These are phyloP conservation scores for Alethe diademata DNA, from an alignment of 2,113 vertebrate species.

Conservation along the genomic window DNA sequence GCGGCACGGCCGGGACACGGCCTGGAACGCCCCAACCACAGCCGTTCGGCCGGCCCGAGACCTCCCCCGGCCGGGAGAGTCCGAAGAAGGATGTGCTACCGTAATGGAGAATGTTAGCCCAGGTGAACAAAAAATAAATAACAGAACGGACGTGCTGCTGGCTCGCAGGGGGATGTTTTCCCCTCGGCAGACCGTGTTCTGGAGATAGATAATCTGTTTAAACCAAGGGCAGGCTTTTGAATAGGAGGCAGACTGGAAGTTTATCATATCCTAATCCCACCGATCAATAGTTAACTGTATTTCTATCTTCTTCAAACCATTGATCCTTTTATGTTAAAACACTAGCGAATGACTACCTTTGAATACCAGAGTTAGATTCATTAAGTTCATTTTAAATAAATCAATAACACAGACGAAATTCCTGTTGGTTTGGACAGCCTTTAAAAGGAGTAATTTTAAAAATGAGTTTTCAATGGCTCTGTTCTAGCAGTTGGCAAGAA, in stretches of 20 bases:
- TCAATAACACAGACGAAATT: background rate
- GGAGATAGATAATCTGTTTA: background rate
- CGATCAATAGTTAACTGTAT: background rate
- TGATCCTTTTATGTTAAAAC: background rate
- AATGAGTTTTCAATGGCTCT: background rate
- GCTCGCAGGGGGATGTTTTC: background rate
- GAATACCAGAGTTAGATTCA: background rate
- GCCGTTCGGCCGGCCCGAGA: background rate
- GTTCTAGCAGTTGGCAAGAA: background rate
- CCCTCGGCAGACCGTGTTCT: background rate
- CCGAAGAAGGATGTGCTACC: background rate
- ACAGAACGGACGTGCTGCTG: fast-evolving
- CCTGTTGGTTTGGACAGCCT: background rate
- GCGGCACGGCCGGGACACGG: too few relatives aligned
- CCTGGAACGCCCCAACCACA: fast-evolving
- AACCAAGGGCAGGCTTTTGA: background rate
- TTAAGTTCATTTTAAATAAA: background rate
- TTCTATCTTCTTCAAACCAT: background rate
- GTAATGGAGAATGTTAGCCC: background rate
- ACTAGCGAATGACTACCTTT: background rate
- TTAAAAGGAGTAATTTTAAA: background rate
- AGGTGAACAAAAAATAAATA: background rate
- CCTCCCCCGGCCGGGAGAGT: too few relatives aligned
- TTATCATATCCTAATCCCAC: background rate
- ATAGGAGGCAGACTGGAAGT: background rate